Evolutionary conservation across 2,113 vertebrate species (phyloP).

Genomic region (Pogona vitticeps): DNA sequence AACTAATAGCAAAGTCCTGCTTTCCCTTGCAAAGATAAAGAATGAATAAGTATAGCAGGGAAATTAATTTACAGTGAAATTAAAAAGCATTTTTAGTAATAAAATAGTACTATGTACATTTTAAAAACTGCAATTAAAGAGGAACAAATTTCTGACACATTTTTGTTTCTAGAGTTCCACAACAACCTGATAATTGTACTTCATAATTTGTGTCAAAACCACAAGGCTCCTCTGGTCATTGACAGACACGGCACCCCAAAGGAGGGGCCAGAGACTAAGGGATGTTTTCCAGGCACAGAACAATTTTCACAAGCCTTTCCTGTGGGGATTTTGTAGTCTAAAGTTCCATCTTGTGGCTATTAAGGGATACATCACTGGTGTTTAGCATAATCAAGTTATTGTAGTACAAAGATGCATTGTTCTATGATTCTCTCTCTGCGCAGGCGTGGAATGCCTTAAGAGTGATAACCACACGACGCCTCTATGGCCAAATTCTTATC

Average conservation of each 20-base stretch:
- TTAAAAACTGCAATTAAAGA: background rate
- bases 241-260: background rate
- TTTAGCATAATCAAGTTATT: too few relatives aligned
- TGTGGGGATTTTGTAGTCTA: too few relatives aligned
- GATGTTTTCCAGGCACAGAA: background rate
- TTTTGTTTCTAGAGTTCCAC: background rate
- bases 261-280: background rate
- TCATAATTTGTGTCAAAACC: conserved; percentile 13
- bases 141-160: background rate
- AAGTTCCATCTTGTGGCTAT: too few relatives aligned
- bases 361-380: too few relatives aligned
- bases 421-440: too few relatives aligned
- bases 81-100: background rate
- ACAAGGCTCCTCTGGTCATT: background rate
- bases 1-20: background rate
- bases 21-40: background rate
- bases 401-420: too few relatives aligned
- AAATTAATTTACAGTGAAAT: conserved; percentile 24
- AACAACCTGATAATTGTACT: conserved; percentile 5
- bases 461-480: too few relatives aligned
- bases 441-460: too few relatives aligned
- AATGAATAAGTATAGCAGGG: background rate
- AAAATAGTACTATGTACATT: background rate
- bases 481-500: too few relatives aligned
- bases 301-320: too few relatives aligned